Conservation (phyloP, 2,797 vertebrate species). For the Lepidocolaptes lacrymiger region DNA sequence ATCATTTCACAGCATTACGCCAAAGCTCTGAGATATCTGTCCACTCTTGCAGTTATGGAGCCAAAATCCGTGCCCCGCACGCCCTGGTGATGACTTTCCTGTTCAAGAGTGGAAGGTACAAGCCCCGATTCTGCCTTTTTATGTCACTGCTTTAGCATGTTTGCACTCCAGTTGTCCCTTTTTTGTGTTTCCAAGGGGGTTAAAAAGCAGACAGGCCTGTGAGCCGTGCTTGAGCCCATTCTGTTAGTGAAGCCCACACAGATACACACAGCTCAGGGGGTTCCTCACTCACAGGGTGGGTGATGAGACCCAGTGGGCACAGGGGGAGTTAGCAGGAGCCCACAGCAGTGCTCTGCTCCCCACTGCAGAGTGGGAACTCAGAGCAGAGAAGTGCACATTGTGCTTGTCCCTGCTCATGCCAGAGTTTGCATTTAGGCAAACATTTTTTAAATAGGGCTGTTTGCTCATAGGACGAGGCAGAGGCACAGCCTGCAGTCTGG, state of each 20-base stretch:
- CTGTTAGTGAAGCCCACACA: accelerated
- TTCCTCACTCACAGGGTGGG: accelerated
- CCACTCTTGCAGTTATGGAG: constrained; percentile 86
- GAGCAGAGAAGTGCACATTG: accelerated
- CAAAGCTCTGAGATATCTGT: accelerated
- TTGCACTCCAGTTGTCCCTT: accelerated
- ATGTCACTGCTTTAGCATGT: accelerated
- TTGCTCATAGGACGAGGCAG: accelerated
- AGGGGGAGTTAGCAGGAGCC: not conserved
- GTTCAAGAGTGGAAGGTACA: constrained; percentile 92
- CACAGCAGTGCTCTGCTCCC: not conserved
- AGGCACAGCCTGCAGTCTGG: accelerated
- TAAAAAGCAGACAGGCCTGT: accelerated
- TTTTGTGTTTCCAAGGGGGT: accelerated
- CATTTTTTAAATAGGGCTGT: not conserved
- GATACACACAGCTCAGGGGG: accelerated
- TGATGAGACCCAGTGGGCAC: not conserved
- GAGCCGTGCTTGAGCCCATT: accelerated
- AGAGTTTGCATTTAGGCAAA: not conserved
- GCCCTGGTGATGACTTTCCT: constrained; percentile 98
- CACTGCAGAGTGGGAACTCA: not conserved
- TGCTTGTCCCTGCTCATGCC: not conserved
- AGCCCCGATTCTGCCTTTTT: not conserved
- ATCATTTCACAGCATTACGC: accelerated
- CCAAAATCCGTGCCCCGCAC: constrained; percentile 93